Percentiles rank a stretch among this genome's conserved stretches.
Conservation (phyloP, 2,113 vertebrate genomes). For the Salvelinus sp. region DNA sequence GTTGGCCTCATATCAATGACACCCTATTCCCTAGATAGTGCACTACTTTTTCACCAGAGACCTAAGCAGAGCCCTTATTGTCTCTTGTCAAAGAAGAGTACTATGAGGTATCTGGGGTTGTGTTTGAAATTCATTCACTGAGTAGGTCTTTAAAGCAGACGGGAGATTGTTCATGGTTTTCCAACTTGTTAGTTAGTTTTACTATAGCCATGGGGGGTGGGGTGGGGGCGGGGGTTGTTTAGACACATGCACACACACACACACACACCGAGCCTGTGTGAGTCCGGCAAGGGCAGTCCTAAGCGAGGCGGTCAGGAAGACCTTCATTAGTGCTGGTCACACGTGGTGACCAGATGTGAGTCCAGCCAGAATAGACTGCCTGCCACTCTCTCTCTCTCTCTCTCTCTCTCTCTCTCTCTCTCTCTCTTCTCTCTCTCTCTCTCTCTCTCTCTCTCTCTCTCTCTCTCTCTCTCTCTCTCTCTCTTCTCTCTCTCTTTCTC, state of each 20-base stretch:
- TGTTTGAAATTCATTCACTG: slow-evolving; percentile 40
- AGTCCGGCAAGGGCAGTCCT: slow-evolving; percentile 81
- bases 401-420: slow-evolving; percentile 31
- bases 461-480: slow-evolving; percentile 61
- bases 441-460: slow-evolving; percentile 24
- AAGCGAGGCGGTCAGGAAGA: slow-evolving; percentile 94
- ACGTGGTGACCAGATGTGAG: slow-evolving; percentile 98
- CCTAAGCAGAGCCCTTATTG: not conserved
- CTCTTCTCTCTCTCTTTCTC: slow-evolving; percentile 38
- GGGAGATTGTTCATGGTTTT: slow-evolving; percentile 55
- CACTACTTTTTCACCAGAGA: no score
- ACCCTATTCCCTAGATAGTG: no score
- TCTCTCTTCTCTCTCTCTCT: slow-evolving; percentile 36
- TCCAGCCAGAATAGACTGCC: slow-evolving; percentile 73
- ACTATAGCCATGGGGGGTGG: slow-evolving; percentile 33
- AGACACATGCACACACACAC: not conserved
- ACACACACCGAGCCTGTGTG: slow-evolving; percentile 44
- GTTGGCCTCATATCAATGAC: no score
- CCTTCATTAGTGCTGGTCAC: slow-evolving; percentile 93
- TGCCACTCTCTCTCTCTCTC: slow-evolving; percentile 64
- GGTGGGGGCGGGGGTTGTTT: slow-evolving; percentile 12
- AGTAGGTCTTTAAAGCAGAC: slow-evolving; percentile 57
- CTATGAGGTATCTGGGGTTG: slow-evolving; percentile 24
- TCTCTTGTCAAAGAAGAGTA: slow-evolving; percentile 46
- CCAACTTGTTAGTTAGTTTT: slow-evolving; percentile 66